Conservation (phyloP, 2,888 invertebrate genomes). For the Pherbina coryleti region DNA sequence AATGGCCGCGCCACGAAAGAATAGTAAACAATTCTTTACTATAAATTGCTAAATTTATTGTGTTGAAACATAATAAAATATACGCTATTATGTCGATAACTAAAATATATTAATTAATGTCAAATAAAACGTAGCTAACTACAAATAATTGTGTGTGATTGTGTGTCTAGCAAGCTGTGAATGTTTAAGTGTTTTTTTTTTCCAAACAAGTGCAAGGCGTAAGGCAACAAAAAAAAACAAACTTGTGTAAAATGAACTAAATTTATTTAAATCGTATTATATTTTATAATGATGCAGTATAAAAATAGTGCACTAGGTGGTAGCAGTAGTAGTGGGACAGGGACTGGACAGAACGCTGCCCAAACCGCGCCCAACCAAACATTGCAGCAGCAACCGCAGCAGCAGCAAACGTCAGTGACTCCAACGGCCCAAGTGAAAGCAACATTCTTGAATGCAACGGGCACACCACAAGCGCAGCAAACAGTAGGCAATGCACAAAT, state of each 20-base stretch:
- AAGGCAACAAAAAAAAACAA: slow-evolving; percentile 1
- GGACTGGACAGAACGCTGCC: slow-evolving; percentile 40
- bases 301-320: slow-evolving; percentile 53
- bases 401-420: slow-evolving; percentile 46
- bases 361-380: slow-evolving; percentile 45
- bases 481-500: slow-evolving; percentile 48
- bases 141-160: neutral
- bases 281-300: slow-evolving; percentile 58
- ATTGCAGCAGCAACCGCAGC: slow-evolving; percentile 47
- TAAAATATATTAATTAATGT: neutral
- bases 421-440: slow-evolving; percentile 56
- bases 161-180: neutral
- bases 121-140: neutral
- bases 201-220: neutral
- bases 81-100: neutral
- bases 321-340: slow-evolving; percentile 42
- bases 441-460: slow-evolving; percentile 49
- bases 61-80: slow-evolving; percentile 5
- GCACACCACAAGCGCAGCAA: slow-evolving; percentile 35
- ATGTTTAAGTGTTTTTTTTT: neutral
- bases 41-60: slow-evolving; percentile 34
- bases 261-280: neutral
- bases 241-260: slow-evolving; percentile 23
- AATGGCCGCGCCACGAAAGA: slow-evolving; percentile 43
- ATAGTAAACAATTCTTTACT: slow-evolving; percentile 41